Conservation (phyloP, 2,888 invertebrate species). For the Polydrusus pterygomalis region DNA sequence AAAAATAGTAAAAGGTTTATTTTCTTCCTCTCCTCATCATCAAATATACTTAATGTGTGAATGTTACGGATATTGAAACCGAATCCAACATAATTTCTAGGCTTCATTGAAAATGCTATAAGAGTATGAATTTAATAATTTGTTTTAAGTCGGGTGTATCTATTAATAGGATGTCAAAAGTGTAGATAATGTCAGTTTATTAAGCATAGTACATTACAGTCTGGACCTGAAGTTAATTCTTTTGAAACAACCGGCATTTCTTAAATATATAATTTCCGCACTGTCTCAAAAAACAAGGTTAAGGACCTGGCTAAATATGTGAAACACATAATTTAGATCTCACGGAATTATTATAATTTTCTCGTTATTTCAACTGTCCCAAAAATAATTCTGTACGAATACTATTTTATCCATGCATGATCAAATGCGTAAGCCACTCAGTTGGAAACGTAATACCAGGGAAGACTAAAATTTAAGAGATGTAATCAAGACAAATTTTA, state of each 20-base stretch:
- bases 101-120: no score
- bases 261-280: not conserved
- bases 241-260: not conserved
- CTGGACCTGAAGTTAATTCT: no score
- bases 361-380: slow-evolving; percentile 2
- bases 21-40: not conserved
- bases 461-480: slow-evolving; percentile 36
- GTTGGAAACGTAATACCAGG: slow-evolving; percentile 40
- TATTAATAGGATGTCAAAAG: no score
- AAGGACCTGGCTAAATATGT: slow-evolving; percentile 15
- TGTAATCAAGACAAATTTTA: slow-evolving; percentile 41
- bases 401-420: slow-evolving; percentile 32
- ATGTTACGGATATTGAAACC: no score
- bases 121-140: no score
- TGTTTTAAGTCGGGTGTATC: no score
- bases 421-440: slow-evolving; percentile 38
- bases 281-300: not conserved
- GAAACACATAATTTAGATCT: slow-evolving; percentile 3
- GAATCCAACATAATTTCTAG: no score
- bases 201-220: no score
- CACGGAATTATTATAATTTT: slow-evolving; percentile 17
- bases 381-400: slow-evolving; percentile 8
- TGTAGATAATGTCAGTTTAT: no score
- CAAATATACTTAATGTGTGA: no score
- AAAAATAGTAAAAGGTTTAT: not conserved